phyloP scores from a whole-genome alignment of 2,888 invertebrate species.

The Cremastinae sp. region DNA sequence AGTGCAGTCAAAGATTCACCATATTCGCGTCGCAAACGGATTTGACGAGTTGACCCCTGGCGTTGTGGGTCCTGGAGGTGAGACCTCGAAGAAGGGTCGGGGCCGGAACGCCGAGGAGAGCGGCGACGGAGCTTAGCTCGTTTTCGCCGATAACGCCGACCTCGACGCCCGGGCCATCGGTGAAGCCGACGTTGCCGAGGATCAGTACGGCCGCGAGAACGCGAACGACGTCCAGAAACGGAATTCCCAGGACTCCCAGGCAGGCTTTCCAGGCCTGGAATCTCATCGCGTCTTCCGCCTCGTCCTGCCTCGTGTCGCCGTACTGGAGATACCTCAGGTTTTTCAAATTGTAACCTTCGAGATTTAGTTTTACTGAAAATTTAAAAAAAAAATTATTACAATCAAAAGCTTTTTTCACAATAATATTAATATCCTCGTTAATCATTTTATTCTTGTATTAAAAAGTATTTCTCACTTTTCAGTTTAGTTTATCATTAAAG shows the following conservation, averaged over 20 bases:
- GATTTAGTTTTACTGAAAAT: constrained; percentile 88
- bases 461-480: no score
- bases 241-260: constrained; percentile 94
- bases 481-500: no score
- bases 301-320: constrained; percentile 88
- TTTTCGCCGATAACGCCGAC: constrained; percentile 91
- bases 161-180: constrained; percentile 88
- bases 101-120: constrained; percentile 89
- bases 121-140: constrained; percentile 93
- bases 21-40: constrained; percentile 92
- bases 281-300: constrained; percentile 86
- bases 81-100: constrained; percentile 90
- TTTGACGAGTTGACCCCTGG: constrained; percentile 89
- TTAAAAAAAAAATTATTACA: background rate
- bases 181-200: constrained; percentile 95
- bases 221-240: constrained; percentile 95
- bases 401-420: no score
- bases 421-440: no score
- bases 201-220: constrained; percentile 94
- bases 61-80: constrained; percentile 90
- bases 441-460: no score
- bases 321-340: constrained; percentile 91
- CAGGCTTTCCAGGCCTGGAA: constrained; percentile 97
- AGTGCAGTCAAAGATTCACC: constrained; percentile 78
- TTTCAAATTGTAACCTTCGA: constrained; percentile 91